Percentiles rank a stretch among this genome's conserved stretches.
phyloP scores from a whole-genome alignment of 2,113 vertebrate species.

The Hiodon tergisus region DNA sequence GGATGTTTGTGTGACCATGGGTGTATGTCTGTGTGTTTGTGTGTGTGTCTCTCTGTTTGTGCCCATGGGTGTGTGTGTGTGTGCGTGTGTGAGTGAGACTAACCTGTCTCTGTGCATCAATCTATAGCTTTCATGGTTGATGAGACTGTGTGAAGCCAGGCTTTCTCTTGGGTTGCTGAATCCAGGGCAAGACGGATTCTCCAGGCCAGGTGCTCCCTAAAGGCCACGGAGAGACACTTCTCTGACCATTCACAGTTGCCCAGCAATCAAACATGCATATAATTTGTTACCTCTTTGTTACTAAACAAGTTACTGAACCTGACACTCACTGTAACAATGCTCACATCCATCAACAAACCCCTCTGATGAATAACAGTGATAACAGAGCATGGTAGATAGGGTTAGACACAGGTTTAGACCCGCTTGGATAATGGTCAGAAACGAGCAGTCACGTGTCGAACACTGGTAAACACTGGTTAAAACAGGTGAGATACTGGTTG shows the following conservation, averaged over 20 bases:
- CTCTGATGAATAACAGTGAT: background rate
- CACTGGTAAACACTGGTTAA: too few relatives aligned
- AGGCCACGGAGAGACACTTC: conserved; percentile 51
- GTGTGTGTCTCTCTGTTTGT: conserved; percentile 1
- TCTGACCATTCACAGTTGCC: conserved; percentile 39
- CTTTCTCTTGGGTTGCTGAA: conserved; percentile 74
- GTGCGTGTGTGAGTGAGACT: conserved; percentile 18
- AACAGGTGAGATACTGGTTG: too few relatives aligned
- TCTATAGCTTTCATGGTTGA: conserved; percentile 84
- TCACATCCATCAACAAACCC: background rate
- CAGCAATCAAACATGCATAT: background rate
- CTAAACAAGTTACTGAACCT: background rate
- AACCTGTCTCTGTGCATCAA: conserved; percentile 88
- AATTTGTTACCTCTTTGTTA: background rate
- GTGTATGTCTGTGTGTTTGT: conserved; percentile 9
- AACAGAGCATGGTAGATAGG: background rate
- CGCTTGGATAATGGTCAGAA: too few relatives aligned
- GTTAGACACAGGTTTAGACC: too few relatives aligned
- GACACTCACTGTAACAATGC: conserved; percentile 4
- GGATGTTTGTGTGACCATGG: background rate
- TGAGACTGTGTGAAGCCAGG: conserved; percentile 75
- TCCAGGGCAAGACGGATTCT: conserved; percentile 77
- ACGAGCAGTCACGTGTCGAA: too few relatives aligned
- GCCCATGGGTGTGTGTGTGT: conserved; percentile 15
- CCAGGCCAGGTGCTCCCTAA: conserved; percentile 81